Base-by-base conservation (phyloP, 2,113 vertebrate genomes). In the Desmodus rotundus region DNA sequence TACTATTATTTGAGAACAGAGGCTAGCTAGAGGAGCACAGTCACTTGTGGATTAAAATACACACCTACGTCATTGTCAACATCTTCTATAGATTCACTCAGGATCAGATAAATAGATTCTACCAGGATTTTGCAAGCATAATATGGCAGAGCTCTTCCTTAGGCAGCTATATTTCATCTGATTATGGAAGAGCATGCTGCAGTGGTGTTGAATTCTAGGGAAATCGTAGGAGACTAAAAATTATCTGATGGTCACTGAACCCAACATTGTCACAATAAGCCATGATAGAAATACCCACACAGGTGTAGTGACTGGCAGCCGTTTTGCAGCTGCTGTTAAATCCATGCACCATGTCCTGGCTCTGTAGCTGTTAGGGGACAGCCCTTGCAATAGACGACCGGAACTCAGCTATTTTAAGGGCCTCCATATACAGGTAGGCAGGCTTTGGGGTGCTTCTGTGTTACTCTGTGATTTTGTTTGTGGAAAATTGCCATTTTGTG, bases 171-270 rank as follows among this genome's bases (percentile, higher is more conserved):
- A 54, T 28, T 73, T 31, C 19, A 16, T 7, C 16, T 56, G 36
- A 58, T 50, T 17, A 8, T 5, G 13, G 2, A 1, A 83, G 3
- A 33, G 4, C 2, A 14, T 8, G 1, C 10, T 41, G 14, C 20
- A n/a, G 1, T 31, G 1, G 24, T 45, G 2, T 17, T 70, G 31
- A 41, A 41, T 54, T 95, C 61, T 43, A 43, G 38, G 28, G 28
- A 36, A 73, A 15, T 26, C 19, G 1, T n/a, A 45, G 45, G 54
- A 12, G 65, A 16, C 19, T 73, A 56, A 61, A 47, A 61, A 47
- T 67, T 36, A 50, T 65, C 38, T 72, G 26, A 26, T 63, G 54
- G 15, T 83, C 8, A 22, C 68, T 76, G 24, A 7, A 56, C n/a
- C 41, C 43, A 54, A 24, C 4, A 17, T 41, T 67, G 24, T 7